Evolutionary conservation across 2,797 vertebrate species (phyloP).

Genomic region (Enteromius mattozi): DNA sequence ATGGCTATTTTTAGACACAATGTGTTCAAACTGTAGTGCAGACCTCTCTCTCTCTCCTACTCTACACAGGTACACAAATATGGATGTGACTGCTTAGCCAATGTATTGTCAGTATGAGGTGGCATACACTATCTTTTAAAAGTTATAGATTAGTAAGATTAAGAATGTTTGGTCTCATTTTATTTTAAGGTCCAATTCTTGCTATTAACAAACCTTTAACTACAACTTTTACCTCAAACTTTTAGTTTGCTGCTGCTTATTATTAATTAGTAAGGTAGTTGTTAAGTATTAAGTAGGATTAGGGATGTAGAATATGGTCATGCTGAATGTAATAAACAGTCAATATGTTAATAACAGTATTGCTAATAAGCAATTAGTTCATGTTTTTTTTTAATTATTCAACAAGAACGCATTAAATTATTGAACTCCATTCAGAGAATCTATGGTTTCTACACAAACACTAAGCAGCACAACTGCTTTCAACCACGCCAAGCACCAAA

Average conservation of each 20-base stretch:
- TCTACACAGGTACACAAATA: background rate
- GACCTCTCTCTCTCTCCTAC: background rate
- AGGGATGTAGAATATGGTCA: no score
- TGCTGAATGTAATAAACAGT: background rate
- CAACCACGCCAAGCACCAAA: background rate
- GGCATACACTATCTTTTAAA: constrained; percentile 15
- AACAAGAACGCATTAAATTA: background rate
- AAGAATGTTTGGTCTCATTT: background rate
- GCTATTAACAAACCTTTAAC: background rate
- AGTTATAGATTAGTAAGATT: background rate
- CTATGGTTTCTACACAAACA: background rate
- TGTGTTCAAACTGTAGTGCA: constrained; percentile 28
- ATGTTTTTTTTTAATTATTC: no score
- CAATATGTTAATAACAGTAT: background rate
- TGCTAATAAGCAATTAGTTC: background rate
- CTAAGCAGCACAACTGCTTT: background rate
- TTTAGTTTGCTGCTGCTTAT: no score
- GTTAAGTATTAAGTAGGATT: no score
- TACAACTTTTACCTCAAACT: background rate
- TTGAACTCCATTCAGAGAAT: background rate
- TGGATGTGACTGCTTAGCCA: constrained; percentile 2
- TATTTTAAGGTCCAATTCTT: background rate
- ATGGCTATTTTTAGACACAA: constrained; percentile 66
- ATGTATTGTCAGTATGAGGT: background rate
- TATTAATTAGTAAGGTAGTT: no score